phyloP scores from a whole-genome alignment of 1,140 invertebrate species.

The Pararge aegeria region DNA sequence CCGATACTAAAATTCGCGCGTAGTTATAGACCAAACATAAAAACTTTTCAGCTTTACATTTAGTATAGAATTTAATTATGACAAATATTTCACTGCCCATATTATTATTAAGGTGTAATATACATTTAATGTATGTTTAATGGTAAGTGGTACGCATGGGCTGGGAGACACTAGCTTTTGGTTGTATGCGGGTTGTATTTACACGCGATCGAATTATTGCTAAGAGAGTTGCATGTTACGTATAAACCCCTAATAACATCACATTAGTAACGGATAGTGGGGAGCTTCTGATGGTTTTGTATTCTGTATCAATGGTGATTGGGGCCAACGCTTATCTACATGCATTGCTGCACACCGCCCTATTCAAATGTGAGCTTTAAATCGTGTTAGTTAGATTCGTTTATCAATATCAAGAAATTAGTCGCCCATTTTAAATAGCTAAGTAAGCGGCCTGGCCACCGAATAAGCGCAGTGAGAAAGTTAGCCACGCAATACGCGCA shows the following conservation, averaged over 20 bases:
- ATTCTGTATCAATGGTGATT: conserved; percentile 52
- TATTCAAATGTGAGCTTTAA: neutral
- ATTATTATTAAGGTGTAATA: too few species aligned
- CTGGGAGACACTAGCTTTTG: conserved; percentile 67
- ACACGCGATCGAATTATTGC: neutral
- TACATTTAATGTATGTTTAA: neutral
- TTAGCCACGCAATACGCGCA: too few species aligned
- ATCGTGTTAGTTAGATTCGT: neutral
- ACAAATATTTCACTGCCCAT: too few species aligned
- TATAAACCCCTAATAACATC: conserved; percentile 20
- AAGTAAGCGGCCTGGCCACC: neutral
- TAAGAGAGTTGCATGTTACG: conserved; percentile 35
- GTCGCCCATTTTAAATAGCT: neutral
- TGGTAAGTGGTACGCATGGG: conserved; percentile 63
- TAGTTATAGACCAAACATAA: too few species aligned
- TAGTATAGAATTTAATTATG: too few species aligned
- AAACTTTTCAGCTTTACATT: too few species aligned
- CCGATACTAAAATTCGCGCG: too few species aligned
- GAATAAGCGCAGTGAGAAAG: too few species aligned
- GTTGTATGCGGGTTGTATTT: conserved; percentile 28
- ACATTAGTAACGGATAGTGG: conserved; percentile 29
- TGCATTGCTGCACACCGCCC: neutral
- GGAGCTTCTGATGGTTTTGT: conserved; percentile 58
- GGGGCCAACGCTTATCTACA: neutral
- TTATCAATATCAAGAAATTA: neutral